phyloP scores from a whole-genome alignment of 2,113 vertebrate genomes.

The Ptilorrhoa leucosticta region DNA sequence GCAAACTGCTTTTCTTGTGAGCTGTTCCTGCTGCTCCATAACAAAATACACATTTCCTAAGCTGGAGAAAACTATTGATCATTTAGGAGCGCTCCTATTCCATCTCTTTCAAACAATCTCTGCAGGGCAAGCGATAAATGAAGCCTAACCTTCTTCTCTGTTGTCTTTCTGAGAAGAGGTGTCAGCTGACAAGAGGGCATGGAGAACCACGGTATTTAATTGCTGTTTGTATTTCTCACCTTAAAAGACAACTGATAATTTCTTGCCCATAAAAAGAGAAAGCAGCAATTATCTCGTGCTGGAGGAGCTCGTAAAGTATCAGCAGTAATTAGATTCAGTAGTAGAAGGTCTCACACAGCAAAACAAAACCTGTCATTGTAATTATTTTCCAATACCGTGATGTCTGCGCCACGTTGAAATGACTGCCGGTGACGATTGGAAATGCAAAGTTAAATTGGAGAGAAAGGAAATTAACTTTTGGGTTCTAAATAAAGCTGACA shows the following conservation, averaged over 20 bases:
- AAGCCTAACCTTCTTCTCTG: not conserved
- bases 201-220: not conserved
- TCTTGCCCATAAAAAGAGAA: conserved; percentile 26
- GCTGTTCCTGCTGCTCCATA: not conserved
- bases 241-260: conserved; percentile 34
- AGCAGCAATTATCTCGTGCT: conserved; percentile 42
- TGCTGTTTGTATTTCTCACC: conserved; percentile 49
- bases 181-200: not conserved
- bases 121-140: not conserved
- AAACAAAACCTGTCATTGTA: conserved; percentile 46
- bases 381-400: conserved; percentile 19
- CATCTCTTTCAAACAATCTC: not conserved
- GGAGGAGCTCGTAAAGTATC: conserved; percentile 30
- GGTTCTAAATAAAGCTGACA: not conserved
- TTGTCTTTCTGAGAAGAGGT: not conserved
- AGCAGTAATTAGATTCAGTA: conserved; percentile 31
- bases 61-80: not conserved
- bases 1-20: not conserved
- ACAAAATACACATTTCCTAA: not conserved
- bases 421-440: not conserved
- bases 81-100: not conserved
- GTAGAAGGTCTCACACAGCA: conserved; percentile 19
- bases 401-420: rapidly evolving
- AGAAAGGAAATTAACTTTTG: not conserved
- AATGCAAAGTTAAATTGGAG: not conserved